Evolutionary conservation across 2,797 vertebrate species (phyloP).

Genomic region (Heterohyrax brucei): DNA sequence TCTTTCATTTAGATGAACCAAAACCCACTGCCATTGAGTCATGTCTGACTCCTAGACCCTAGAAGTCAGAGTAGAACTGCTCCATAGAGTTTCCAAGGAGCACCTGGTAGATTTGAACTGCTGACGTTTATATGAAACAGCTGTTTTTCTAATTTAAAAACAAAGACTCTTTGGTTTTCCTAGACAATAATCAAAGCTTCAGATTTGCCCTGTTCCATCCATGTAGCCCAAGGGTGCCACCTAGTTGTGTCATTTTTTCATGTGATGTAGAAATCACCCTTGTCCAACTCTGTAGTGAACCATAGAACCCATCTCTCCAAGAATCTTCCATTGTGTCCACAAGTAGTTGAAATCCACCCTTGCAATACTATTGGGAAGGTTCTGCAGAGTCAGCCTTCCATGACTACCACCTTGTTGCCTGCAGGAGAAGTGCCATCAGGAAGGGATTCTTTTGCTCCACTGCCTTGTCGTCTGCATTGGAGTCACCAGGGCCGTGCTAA

Average conservation of each 20-base stretch:
- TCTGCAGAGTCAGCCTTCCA: not conserved
- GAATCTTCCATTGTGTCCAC: not conserved
- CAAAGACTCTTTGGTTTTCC: not conserved
- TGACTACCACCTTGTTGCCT: slow-evolving; percentile 23
- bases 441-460: not conserved
- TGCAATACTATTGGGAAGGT: slow-evolving; percentile 66
- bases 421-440: not conserved
- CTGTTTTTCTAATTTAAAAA: slow-evolving; percentile 14
- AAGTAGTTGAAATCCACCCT: slow-evolving; percentile 57
- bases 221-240: not conserved
- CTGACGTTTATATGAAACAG: not conserved
- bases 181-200: not conserved
- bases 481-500: not conserved
- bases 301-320: not conserved
- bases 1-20: not conserved
- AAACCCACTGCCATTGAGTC: too few species aligned
- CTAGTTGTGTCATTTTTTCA: not conserved
- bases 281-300: not conserved
- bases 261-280: not conserved
- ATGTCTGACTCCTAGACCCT: too few species aligned
- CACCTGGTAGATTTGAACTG: too few species aligned
- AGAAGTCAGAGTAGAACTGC: too few species aligned
- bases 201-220: not conserved
- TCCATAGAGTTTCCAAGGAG: too few species aligned
- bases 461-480: too few species aligned